A percentile compares a stretch with the other conserved stretches of the same genome.
Evolutionary conservation across 2,797 vertebrate species (phyloP).

Genomic region (Thalassophryne amazonica): DNA sequence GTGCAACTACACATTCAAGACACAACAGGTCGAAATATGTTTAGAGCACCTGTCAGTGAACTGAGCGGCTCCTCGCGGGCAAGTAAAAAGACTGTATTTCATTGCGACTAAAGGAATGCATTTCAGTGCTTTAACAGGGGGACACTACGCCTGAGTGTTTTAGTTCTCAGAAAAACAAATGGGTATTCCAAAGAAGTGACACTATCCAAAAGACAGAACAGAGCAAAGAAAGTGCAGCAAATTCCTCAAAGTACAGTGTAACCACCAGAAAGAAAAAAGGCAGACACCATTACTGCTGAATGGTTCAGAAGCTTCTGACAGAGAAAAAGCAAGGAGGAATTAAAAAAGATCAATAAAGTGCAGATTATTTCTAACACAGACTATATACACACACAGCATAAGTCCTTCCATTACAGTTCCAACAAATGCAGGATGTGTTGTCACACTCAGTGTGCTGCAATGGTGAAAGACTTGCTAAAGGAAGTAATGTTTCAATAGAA

Average conservation of each 20-base stretch:
- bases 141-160: constrained; percentile 6
- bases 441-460: not conserved
- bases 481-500: constrained; percentile 33
- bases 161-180: constrained; percentile 4
- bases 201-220: constrained; percentile 26
- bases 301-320: constrained; percentile 10
- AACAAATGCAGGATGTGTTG: constrained; percentile 7
- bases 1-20: constrained; percentile 17
- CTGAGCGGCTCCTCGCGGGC: not conserved
- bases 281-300: constrained; percentile 13
- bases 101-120: constrained; percentile 22
- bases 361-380: not conserved
- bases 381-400: not conserved
- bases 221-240: constrained; percentile 19
- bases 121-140: constrained; percentile 13
- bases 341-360: not conserved
- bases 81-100: constrained; percentile 3
- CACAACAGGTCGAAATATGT: constrained; percentile 26
- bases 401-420: not conserved
- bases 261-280: constrained; percentile 4
- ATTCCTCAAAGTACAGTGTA: constrained; percentile 37
- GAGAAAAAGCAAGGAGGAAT: constrained; percentile 1
- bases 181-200: constrained; percentile 17
- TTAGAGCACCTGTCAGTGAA: constrained; percentile 30
- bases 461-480: not conserved